These are phyloP conservation scores for Guaruba guarouba DNA, from an alignment of 2,113 vertebrate genomes.

Conservation along the genomic window DNA sequence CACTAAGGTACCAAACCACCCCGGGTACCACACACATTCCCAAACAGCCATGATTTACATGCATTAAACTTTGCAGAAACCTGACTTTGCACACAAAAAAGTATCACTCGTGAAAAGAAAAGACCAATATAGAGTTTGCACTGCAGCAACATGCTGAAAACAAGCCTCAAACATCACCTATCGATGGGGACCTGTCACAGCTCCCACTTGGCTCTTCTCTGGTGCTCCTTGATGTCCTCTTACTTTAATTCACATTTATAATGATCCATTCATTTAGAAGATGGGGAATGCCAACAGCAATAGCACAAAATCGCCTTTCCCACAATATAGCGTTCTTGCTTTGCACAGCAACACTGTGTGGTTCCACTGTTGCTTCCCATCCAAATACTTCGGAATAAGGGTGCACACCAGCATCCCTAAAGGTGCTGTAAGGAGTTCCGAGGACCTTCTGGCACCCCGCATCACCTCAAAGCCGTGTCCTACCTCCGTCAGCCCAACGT, in stretches of 20 bases:
- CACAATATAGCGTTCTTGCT: accelerated
- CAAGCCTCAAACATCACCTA: neutral
- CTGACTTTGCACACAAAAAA: neutral
- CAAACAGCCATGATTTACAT: accelerated
- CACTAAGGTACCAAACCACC: neutral
- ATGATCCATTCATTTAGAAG: accelerated
- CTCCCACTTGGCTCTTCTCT: neutral
- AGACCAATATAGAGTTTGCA: accelerated
- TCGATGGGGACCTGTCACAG: accelerated
- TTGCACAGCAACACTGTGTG: accelerated
- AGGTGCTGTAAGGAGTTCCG: neutral
- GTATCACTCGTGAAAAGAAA: accelerated
- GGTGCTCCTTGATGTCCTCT: neutral
- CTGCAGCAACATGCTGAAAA: neutral
- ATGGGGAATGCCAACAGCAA: neutral
- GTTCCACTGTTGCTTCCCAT: accelerated
- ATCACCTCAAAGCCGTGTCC: accelerated
- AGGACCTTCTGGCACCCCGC: neutral
- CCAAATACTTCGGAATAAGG: no score
- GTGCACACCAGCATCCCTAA: neutral
- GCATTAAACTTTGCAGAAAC: neutral
- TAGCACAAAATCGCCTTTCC: neutral
- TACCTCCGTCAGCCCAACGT: slow-evolving; percentile 93
- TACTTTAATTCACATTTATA: neutral
- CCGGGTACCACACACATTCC: neutral